Percentiles rank a stretch among this genome's conserved stretches.
These are phyloP conservation scores for Dicyrtoma fusca DNA, from an alignment of 2,888 invertebrate genomes.

Conservation along the genomic window DNA sequence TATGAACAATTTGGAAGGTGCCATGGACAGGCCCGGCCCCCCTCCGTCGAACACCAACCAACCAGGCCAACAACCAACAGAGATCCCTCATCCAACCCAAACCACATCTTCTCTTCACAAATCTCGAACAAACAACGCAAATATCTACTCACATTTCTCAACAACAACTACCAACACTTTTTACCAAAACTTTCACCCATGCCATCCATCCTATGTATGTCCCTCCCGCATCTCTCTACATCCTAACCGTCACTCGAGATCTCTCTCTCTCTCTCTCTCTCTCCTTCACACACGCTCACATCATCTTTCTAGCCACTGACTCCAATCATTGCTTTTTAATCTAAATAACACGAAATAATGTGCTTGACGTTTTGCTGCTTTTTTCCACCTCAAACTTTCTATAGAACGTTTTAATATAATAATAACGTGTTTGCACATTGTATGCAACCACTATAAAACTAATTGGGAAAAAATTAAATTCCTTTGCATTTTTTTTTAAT, in stretches of 20 bases:
- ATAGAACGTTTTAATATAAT: too few relatives aligned
- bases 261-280: not conserved
- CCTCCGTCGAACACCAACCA: conserved; percentile 49
- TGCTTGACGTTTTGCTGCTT: too few relatives aligned
- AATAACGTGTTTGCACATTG: too few relatives aligned
- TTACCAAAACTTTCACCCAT: conserved; percentile 29
- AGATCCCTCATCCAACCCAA: conserved; percentile 31
- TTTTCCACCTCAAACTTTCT: too few relatives aligned
- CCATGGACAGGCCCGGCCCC: conserved; percentile 53
- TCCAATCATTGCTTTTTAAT: too few relatives aligned
- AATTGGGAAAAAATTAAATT: too few relatives aligned
- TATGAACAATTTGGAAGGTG: conserved; percentile 49
- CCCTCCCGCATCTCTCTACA: too few relatives aligned
- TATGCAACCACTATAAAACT: too few relatives aligned
- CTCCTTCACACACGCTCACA: too few relatives aligned
- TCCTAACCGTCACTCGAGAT: not conserved
- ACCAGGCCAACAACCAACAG: conserved; percentile 38
- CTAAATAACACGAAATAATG: too few relatives aligned
- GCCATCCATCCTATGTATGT: not conserved
- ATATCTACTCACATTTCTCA: conserved; percentile 36
- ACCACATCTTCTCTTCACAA: conserved; percentile 32
- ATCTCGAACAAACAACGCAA: conserved; percentile 31
- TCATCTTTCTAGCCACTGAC: too few relatives aligned
- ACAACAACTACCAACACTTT: conserved; percentile 31
- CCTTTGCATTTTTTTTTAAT: too few relatives aligned